These are phyloP conservation scores for Pollimyrus isidori DNA, from an alignment of 2,113 vertebrate species.

Conservation along the genomic window DNA sequence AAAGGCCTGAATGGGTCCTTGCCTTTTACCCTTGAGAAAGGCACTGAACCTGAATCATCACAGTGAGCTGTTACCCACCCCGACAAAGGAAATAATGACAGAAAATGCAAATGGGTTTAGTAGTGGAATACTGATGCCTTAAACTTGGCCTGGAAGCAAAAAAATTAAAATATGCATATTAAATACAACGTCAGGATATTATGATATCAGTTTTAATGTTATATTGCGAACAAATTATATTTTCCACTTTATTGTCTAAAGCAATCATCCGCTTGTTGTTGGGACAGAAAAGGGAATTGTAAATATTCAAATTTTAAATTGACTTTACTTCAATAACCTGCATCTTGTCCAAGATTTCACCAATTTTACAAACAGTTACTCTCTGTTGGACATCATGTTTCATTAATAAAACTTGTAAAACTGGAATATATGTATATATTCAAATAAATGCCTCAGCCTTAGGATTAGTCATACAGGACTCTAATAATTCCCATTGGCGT, in stretches of 20 bases:
- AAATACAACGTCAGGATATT: background rate
- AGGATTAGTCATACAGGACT: background rate
- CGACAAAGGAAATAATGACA: background rate
- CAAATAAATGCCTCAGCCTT: background rate
- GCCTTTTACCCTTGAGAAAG: background rate
- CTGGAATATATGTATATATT: background rate
- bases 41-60: background rate
- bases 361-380: background rate
- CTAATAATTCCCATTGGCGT: background rate
- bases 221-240: background rate
- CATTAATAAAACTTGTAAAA: background rate
- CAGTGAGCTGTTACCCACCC: background rate
- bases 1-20: background rate
- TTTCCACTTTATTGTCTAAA: background rate
- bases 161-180: background rate
- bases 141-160: background rate
- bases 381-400: background rate
- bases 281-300: background rate
- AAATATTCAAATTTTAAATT: background rate
- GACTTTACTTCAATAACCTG: background rate
- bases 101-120: background rate
- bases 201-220: background rate
- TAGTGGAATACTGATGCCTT: background rate
- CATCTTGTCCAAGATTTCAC: background rate
- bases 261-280: background rate